Conservation (phyloP, 1,140 invertebrate genomes). For the Phortica variegata region DNA sequence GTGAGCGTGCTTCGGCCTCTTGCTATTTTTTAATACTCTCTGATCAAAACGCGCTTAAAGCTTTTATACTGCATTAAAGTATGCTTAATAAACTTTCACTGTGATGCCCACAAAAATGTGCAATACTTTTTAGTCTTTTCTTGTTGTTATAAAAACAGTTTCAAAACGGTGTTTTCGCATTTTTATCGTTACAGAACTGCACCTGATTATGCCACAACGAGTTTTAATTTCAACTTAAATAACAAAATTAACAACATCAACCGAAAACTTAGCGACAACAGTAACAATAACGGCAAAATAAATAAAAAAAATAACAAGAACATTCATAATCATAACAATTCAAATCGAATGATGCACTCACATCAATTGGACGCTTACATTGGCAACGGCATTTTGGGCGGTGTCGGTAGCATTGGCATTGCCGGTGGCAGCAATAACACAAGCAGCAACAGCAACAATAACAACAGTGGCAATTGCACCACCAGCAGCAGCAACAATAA, state of each 20-base stretch:
- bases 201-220: constrained; percentile 2
- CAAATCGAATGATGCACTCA: constrained; percentile 38
- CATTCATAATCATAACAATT: constrained; percentile 14
- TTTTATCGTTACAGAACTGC: constrained; percentile 7
- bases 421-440: constrained; percentile 16
- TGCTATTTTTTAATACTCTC: no score
- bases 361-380: constrained; percentile 43
- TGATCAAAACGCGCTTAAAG: no score
- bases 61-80: no score
- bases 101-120: no score
- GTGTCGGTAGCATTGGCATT: no score
- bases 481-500: constrained; percentile 24
- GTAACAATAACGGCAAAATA: constrained; percentile 16
- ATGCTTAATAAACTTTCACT: no score
- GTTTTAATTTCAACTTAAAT: constrained; percentile 5
- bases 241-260: no score
- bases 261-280: constrained; percentile 11
- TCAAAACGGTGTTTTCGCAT: no score
- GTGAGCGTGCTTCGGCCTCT: no score
- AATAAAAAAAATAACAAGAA: neutral
- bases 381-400: no score
- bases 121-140: no score
- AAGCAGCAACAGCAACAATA: constrained; percentile 17
- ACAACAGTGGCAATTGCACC: neutral
- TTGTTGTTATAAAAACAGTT: no score